phyloP scores from a whole-genome alignment of 2,888 invertebrate genomes.

The Caenorhabditis doughertyi region DNA sequence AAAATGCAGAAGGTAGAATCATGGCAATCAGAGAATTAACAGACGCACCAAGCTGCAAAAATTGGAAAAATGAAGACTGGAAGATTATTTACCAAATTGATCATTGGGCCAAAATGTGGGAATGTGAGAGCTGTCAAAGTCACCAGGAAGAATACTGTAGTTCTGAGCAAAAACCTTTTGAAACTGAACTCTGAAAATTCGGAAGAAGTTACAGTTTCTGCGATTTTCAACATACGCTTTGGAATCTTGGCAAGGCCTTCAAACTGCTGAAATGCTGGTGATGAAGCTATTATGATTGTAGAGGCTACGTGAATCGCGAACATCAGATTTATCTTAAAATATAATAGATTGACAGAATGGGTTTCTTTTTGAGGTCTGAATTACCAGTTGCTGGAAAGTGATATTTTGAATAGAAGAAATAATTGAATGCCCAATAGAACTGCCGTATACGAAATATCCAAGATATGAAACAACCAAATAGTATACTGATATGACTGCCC shows the following conservation, averaged over 20 bases:
- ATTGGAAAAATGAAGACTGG: no score
- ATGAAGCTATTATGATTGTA: slow-evolving; percentile 77
- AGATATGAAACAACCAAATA: slow-evolving; percentile 55
- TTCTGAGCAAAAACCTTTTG: slow-evolving; percentile 72
- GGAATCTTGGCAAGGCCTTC: slow-evolving; percentile 75
- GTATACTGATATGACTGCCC: slow-evolving; percentile 58
- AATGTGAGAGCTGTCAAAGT: slow-evolving; percentile 75
- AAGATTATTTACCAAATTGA: slow-evolving; percentile 58
- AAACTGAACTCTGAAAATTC: slow-evolving; percentile 55
- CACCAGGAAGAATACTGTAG: slow-evolving; percentile 69
- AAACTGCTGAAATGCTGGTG: slow-evolving; percentile 79
- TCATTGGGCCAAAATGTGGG: slow-evolving; percentile 79
- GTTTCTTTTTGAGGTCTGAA: neutral
- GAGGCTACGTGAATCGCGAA: slow-evolving; percentile 81
- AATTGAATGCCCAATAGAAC: slow-evolving; percentile 62
- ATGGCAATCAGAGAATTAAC: slow-evolving; percentile 67
- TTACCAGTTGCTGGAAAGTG: slow-evolving; percentile 67
- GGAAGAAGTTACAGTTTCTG: no score
- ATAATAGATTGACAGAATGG: neutral
- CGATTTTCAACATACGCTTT: slow-evolving; percentile 70
- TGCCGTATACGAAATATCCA: slow-evolving; percentile 64
- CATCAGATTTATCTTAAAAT: slow-evolving; percentile 72
- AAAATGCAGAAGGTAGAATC: slow-evolving; percentile 71
- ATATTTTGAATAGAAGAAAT: slow-evolving; percentile 65
- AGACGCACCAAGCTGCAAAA: slow-evolving; percentile 64